These are phyloP conservation scores for Periphyllus acericola DNA, from an alignment of 2,888 invertebrate species.

Conservation along the genomic window DNA sequence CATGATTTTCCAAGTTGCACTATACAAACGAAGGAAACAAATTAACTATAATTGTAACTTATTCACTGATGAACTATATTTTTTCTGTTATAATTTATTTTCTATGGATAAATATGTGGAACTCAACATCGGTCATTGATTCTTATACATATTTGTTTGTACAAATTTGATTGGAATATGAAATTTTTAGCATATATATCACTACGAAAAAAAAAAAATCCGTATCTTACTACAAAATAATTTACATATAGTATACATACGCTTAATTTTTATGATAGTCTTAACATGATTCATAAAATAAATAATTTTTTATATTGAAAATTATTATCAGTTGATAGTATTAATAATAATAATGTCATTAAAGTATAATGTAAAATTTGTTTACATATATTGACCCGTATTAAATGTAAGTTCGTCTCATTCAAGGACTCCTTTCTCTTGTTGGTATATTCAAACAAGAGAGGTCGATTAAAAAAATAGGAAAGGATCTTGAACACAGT, in stretches of 20 bases:
- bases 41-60: not conserved
- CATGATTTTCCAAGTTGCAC: too few species aligned
- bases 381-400: not conserved
- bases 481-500: constrained; percentile 33
- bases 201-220: not conserved
- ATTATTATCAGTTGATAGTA: too few species aligned
- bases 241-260: not conserved
- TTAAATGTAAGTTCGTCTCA: constrained; percentile 33
- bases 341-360: not conserved
- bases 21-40: too few species aligned
- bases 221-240: not conserved
- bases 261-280: not conserved
- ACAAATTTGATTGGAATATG: not conserved
- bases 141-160: too few species aligned
- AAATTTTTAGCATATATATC: not conserved
- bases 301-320: not conserved
- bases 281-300: not conserved
- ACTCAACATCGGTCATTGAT: too few species aligned
- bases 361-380: not conserved
- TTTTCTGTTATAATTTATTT: not conserved
- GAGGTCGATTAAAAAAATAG: constrained; percentile 37
- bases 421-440: constrained; percentile 57
- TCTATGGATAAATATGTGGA: not conserved
- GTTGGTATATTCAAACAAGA: constrained; percentile 32
- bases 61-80: not conserved